Evolutionary conservation across 2,888 invertebrate genomes (phyloP), one percentile per base, ranked within the genome.

Genomic region (Steinernema hermaphroditum): DNA sequence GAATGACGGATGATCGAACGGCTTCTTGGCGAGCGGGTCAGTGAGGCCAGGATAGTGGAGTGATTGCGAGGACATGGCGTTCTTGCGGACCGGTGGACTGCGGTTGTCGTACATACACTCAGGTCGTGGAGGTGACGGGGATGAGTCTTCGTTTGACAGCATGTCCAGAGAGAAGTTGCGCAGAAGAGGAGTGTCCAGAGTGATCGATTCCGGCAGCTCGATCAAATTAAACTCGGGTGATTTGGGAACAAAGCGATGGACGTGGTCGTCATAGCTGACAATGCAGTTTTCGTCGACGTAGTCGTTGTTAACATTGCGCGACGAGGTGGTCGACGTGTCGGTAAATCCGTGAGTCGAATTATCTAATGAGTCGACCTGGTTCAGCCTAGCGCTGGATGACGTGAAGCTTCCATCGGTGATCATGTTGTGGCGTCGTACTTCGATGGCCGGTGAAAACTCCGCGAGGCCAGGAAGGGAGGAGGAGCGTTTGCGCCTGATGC

Each of bases 1-100:
- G 43, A 76, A 46, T 1, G 69, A 54, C 34, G 78, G 78, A 50
- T 78, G 78, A 69, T 71, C 68, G 46, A 79, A 73, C n/a, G 78
- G 72, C 49, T 79, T 79, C 57, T 78, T 78, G 8, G 76, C 74
- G 43, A 78, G 69, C 12, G 74, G 68, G 34, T 75, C 74, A 12
- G 68, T 41, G 32, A 62, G 22, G 1, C 62, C 62, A 4, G 32
- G 62, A 62, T 62, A 62, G 27, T 62, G 62, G 12, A 62, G 32
- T 1, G 62, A 62, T 27, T 62, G 29, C 16, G 62, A 62, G 32
- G 62, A 62, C 62, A 62, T 34, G 27, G 32, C 62, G n/a, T 62
- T 62, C 32, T 62, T 62, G 34, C 62, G 62, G 6, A 29, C 32
- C 12, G 37, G 49, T n/a, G n/a, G 19, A 6, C 49, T 22, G n/a